Evolutionary conservation across 2,797 vertebrate genomes (phyloP).

Genomic region (Artibeus jamaicensis): DNA sequence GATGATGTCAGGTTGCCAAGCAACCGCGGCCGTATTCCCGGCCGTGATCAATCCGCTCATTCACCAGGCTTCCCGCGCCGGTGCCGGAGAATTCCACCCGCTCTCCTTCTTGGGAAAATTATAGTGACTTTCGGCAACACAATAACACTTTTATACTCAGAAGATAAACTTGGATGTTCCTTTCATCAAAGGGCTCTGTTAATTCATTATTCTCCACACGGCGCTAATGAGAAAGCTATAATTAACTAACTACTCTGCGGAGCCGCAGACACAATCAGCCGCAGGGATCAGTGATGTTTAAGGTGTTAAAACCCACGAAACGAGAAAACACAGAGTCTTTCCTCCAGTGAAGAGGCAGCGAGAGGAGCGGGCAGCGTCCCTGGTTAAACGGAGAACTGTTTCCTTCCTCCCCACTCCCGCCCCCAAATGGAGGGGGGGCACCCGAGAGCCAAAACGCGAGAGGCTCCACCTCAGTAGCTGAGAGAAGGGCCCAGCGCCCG

Average conservation of each 20-base stretch:
- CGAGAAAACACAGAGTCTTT: slow-evolving; percentile 37
- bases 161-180: slow-evolving; percentile 83
- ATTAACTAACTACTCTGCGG: slow-evolving; percentile 81
- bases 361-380: not conserved
- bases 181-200: slow-evolving; percentile 81
- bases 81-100: slow-evolving; percentile 79
- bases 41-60: slow-evolving; percentile 84
- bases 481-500: slow-evolving; percentile 70
- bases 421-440: not conserved
- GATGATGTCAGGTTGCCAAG: slow-evolving; percentile 85
- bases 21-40: slow-evolving; percentile 81
- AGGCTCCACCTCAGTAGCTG: slow-evolving; percentile 36
- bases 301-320: slow-evolving; percentile 78
- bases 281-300: slow-evolving; percentile 81
- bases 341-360: slow-evolving; percentile 27
- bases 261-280: slow-evolving; percentile 78
- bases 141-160: slow-evolving; percentile 79
- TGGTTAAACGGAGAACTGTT: slow-evolving; percentile 41
- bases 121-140: slow-evolving; percentile 79
- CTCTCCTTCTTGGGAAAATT: slow-evolving; percentile 80
- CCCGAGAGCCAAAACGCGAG: not conserved
- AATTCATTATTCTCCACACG: slow-evolving; percentile 82
- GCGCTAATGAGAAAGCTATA: slow-evolving; percentile 82
- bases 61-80: slow-evolving; percentile 78
- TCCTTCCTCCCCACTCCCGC: not conserved